phyloP scores from a whole-genome alignment of 2,888 invertebrate species.

The Coelinius sp. region DNA sequence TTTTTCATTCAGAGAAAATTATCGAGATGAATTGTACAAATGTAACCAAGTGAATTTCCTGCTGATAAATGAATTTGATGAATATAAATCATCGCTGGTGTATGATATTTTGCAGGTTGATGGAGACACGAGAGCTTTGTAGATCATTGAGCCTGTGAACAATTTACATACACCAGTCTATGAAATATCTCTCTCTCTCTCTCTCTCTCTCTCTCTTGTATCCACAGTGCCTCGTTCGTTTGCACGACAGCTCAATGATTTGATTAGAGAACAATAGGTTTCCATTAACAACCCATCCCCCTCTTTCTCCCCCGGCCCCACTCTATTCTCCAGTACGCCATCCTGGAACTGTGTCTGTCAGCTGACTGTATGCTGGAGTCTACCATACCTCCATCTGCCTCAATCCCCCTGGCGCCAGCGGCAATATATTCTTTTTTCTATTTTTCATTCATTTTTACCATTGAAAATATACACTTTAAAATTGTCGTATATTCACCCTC shows the following conservation, averaged over 20 bases:
- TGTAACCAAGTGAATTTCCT: constrained; percentile 12
- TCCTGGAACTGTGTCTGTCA: constrained; percentile 58
- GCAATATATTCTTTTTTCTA: constrained; percentile 43
- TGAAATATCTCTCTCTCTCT: constrained; percentile 26
- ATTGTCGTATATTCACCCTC: not conserved
- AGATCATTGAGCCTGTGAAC: constrained; percentile 33
- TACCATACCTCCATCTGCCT: constrained; percentile 32
- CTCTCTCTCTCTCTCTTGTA: constrained; percentile 17
- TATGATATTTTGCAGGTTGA: constrained; percentile 9
- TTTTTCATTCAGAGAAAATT: no score
- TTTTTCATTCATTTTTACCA: not conserved
- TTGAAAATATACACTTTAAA: not conserved
- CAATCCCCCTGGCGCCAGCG: constrained; percentile 20
- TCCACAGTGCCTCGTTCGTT: constrained; percentile 31
- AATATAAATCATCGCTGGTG: constrained; percentile 5
- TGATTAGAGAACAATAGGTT: constrained; percentile 71
- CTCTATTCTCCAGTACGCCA: constrained; percentile 38
- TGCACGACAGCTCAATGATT: constrained; percentile 66
- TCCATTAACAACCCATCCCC: constrained; percentile 67
- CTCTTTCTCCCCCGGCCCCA: constrained; percentile 30
- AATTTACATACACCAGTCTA: constrained; percentile 24
- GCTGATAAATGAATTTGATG: constrained; percentile 17
- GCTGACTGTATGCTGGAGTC: constrained; percentile 58
- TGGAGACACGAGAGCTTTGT: constrained; percentile 17
- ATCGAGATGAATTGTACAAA: no score